A percentile compares a stretch with the other conserved stretches of the same genome.
Evolutionary conservation across 2,888 invertebrate genomes (phyloP).

Genomic region (Erebia aethiops): DNA sequence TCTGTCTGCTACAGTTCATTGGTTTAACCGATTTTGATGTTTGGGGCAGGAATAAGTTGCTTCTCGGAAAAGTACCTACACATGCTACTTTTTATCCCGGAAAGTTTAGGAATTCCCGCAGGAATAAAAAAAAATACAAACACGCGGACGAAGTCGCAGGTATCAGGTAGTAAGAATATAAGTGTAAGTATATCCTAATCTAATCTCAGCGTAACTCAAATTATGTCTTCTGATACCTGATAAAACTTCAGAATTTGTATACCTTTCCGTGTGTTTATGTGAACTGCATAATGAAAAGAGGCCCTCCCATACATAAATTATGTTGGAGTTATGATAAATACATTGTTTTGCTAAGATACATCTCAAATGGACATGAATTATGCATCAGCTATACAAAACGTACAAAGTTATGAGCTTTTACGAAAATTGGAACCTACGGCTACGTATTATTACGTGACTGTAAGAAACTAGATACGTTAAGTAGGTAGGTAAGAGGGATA

Average conservation of each 20-base stretch:
- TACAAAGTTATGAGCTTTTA: constrained; percentile 59
- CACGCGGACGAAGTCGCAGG: too few species aligned
- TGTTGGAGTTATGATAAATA: constrained; percentile 44
- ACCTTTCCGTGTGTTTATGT: constrained; percentile 31
- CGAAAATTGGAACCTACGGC: constrained; percentile 62
- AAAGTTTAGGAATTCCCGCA: too few species aligned
- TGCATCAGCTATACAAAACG: constrained; percentile 41
- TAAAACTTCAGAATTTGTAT: constrained; percentile 22
- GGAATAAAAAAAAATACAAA: too few species aligned
- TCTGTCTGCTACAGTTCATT: too few species aligned
- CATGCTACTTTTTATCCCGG: too few species aligned
- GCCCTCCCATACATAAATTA: constrained; percentile 28
- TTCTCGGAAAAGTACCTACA: too few species aligned
- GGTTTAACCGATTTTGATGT: too few species aligned
- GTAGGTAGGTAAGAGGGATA: constrained; percentile 5
- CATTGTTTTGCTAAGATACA: constrained; percentile 48
- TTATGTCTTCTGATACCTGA: constrained; percentile 5
- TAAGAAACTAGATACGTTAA: constrained; percentile 10
- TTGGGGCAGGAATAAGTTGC: too few species aligned
- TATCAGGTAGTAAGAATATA: too few species aligned
- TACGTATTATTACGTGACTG: constrained; percentile 48
- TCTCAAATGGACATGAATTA: constrained; percentile 42
- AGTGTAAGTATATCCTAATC: too few species aligned
- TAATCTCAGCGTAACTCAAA: background rate
- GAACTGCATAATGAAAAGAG: constrained; percentile 35